Evolutionary conservation across 2,797 vertebrate species (phyloP), one percentile per base, ranked within the genome.

Genomic region (Takifugu ocellatus): DNA sequence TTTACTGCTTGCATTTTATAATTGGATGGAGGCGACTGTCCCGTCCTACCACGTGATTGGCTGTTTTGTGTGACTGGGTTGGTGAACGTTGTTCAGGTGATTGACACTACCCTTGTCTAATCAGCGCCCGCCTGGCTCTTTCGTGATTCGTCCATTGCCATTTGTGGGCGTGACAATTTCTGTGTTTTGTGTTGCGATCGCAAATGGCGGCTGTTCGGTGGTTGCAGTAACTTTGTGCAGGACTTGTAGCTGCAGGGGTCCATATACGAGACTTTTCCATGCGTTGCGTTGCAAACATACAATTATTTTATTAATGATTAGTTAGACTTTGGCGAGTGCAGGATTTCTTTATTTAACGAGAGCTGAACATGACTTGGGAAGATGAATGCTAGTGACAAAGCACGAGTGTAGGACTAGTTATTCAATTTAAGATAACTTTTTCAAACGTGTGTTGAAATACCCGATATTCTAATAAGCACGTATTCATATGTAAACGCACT

Each of bases 181-280:
- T 56, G 81, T 90, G 89, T 91, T 91, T 92, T 88, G 89, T 92
- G 90, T 89, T 89, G 67, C 89, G 85, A 82, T 85, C 87, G 89
- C 94, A 94, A 94, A 95, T 94, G 94, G 93, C 93, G 93, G 92
- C 86, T 79, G 78, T 82, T 81, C 60, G 51, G 56, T 67, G 68
- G 79, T 59, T 64, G 72, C 33, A 77, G 75, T 80, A 89, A 90
- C 84, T 91, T 89, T 83, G 24, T 54, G 58, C 67, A 66, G 59
- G 49, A 68, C 42, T 48, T 61, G 11, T 24, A 63, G 69, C 29
- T 49, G 16, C 42, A 33, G 43, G 50, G 48, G 39, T 29, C 21
- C 56, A 53, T 55, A 27, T 39, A 16, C 33, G 5, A 17, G 2
- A 2, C 47, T 36, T 54, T 25, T 1, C 21, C n/a, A n/a, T 10